Evolutionary conservation across 1,140 invertebrate species (phyloP).

Genomic region (Drosophila simulans): DNA sequence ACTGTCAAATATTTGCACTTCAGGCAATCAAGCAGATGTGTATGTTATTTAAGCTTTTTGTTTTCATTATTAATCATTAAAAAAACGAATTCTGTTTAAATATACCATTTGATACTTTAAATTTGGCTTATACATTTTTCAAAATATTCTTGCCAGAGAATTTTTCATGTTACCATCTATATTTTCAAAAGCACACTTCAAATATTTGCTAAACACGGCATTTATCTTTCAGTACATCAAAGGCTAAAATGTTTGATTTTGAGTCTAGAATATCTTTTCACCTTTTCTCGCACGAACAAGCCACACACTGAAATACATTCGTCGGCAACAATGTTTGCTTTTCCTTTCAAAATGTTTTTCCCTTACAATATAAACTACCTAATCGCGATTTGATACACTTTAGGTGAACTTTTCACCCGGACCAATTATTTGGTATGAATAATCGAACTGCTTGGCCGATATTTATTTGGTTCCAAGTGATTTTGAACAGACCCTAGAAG

Average conservation of each 20-base stretch:
- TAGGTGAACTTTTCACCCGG: background rate
- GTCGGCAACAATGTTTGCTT: conserved; percentile 20
- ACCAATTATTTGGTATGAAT: conserved; percentile 35
- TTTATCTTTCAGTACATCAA: conserved; percentile 19
- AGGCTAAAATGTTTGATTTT: background rate
- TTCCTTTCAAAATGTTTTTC: background rate
- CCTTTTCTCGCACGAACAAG: background rate
- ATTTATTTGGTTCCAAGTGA: conserved; percentile 76
- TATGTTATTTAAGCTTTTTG: background rate
- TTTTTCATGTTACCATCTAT: background rate
- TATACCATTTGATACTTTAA: too few species aligned
- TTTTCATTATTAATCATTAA: background rate
- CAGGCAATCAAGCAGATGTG: background rate
- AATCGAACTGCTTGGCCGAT: conserved; percentile 37
- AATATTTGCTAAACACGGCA: conserved; percentile 1
- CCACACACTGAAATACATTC: background rate
- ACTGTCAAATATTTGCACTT: conserved; percentile 6
- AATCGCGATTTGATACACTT: conserved; percentile 17
- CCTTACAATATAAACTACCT: conserved; percentile 20
- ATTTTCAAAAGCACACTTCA: background rate
- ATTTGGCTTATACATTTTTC: background rate
- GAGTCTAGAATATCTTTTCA: background rate
- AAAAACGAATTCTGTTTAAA: background rate
- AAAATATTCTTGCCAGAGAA: background rate
- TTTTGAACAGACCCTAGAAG: conserved; percentile 61